Conservation (phyloP, 2,113 vertebrate species). For the Lophochroa leadbeateri region DNA sequence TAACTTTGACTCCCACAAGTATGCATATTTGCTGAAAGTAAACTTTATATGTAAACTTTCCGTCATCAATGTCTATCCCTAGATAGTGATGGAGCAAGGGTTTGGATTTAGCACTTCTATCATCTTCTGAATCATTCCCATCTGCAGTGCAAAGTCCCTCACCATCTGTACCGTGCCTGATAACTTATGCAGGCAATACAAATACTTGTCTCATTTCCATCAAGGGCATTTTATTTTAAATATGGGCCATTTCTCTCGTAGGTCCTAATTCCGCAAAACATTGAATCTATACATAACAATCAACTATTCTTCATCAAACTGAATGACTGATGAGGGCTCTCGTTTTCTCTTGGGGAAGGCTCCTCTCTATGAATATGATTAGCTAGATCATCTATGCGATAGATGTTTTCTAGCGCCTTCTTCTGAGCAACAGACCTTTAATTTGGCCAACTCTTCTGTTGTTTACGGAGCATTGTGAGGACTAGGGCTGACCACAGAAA, state of each 20-base stretch:
- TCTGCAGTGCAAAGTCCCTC: constrained; percentile 53
- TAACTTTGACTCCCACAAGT: constrained; percentile 6
- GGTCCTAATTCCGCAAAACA: neutral
- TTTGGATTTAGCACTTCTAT: constrained; percentile 57
- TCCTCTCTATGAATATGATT: neutral
- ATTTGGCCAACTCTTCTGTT: neutral
- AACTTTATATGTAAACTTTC: constrained; percentile 34
- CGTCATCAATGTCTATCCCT: constrained; percentile 12
- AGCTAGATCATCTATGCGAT: fast-evolving
- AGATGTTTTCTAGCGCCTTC: neutral
- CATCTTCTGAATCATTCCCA: constrained; percentile 57
- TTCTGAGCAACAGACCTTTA: neutral
- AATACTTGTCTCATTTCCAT: constrained; percentile 10
- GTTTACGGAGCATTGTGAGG: neutral
- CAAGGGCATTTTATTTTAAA: neutral
- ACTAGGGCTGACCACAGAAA: neutral
- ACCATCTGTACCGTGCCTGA: constrained; percentile 47
- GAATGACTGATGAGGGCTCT: neutral
- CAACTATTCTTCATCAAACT: neutral
- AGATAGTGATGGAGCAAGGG: neutral
- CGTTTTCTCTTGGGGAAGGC: neutral
- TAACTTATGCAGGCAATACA: constrained; percentile 29
- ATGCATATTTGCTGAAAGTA: constrained; percentile 24
- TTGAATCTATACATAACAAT: neutral
- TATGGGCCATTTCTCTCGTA: neutral